Percentiles rank a stretch among this genome's conserved stretches.
Conservation (phyloP, 2,888 invertebrate species). For the Harpalus rubripes region DNA sequence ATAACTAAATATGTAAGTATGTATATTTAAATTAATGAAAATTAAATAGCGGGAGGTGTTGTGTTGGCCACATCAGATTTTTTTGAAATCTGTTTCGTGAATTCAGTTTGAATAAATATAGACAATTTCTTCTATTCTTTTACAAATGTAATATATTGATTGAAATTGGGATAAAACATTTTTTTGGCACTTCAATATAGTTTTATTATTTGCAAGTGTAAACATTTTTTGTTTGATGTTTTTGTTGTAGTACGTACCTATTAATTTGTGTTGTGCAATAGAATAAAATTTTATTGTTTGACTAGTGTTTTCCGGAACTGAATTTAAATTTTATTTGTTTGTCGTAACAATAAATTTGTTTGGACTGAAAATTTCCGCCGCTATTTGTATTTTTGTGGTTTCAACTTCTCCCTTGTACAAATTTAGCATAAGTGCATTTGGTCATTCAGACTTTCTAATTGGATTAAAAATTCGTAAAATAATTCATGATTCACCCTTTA, state of each 20-base stretch:
- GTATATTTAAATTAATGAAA: too few species aligned
- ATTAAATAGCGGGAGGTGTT: too few species aligned
- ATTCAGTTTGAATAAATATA: too few species aligned
- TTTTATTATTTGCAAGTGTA: background rate
- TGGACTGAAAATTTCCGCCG: background rate
- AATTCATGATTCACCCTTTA: constrained; percentile 51
- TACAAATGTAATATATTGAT: background rate
- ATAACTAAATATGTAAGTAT: too few species aligned
- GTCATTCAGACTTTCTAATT: constrained; percentile 45
- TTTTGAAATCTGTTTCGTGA: too few species aligned
- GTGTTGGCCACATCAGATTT: too few species aligned
- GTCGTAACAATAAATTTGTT: constrained; percentile 27
- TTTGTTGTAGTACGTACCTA: background rate
- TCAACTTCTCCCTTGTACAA: constrained; percentile 5
- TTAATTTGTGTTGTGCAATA: constrained; percentile 2
- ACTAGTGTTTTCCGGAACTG: constrained; percentile 15
- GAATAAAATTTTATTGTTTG: constrained; percentile 1
- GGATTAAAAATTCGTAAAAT: constrained; percentile 52
- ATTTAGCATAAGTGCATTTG: constrained; percentile 30
- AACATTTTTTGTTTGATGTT: background rate
- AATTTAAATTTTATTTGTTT: constrained; percentile 46
- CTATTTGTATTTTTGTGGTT: constrained; percentile 6
- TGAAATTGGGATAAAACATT: too few species aligned
- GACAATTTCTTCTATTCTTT: too few species aligned
- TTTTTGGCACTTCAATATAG: too few species aligned